Percentiles rank a stretch among this genome's conserved stretches.
These are phyloP conservation scores for Zaprionus africanus DNA, from an alignment of 1,140 invertebrate species.

Conservation along the genomic window DNA sequence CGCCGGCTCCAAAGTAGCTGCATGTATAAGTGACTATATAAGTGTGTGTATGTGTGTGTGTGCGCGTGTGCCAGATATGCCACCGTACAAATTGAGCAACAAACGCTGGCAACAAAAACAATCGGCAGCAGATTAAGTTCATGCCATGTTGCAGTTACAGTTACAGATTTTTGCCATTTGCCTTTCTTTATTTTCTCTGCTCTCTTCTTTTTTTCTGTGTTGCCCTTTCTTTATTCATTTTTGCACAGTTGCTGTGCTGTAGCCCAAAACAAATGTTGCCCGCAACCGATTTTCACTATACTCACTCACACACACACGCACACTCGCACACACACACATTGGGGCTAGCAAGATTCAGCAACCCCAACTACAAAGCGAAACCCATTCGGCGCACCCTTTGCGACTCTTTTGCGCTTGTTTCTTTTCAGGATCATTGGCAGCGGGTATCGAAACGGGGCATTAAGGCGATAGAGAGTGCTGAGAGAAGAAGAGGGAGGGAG, in stretches of 20 bases:
- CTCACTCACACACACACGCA: constrained; percentile 16
- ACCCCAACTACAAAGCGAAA: constrained; percentile 43
- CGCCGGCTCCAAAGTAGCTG: constrained; percentile 33
- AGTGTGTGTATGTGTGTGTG: background rate
- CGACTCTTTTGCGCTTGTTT: constrained; percentile 60
- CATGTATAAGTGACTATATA: background rate
- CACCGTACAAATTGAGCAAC: constrained; percentile 71
- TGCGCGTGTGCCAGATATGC: background rate
- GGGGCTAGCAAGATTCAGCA: background rate
- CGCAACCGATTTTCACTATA: constrained; percentile 73
- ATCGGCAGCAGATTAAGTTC: constrained; percentile 81
- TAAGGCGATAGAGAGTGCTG: background rate
- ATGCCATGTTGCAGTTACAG: constrained; percentile 81
- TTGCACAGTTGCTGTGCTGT: constrained; percentile 71
- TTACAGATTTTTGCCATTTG: constrained; percentile 69
- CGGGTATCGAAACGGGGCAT: constrained; percentile 45
- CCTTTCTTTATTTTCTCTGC: constrained; percentile 27
- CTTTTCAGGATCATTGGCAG: constrained; percentile 81
- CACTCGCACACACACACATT: background rate
- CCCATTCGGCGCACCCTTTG: constrained; percentile 71
- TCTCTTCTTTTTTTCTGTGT: constrained; percentile 1
- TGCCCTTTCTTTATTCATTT: constrained; percentile 65
- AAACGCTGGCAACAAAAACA: constrained; percentile 59
- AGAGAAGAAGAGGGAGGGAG: too few relatives aligned
- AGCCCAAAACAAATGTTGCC: constrained; percentile 78